Percentiles rank a stretch among this genome's conserved stretches.
phyloP scores from a whole-genome alignment of 2,113 vertebrate species.

The Microtus ochrogaster region DNA sequence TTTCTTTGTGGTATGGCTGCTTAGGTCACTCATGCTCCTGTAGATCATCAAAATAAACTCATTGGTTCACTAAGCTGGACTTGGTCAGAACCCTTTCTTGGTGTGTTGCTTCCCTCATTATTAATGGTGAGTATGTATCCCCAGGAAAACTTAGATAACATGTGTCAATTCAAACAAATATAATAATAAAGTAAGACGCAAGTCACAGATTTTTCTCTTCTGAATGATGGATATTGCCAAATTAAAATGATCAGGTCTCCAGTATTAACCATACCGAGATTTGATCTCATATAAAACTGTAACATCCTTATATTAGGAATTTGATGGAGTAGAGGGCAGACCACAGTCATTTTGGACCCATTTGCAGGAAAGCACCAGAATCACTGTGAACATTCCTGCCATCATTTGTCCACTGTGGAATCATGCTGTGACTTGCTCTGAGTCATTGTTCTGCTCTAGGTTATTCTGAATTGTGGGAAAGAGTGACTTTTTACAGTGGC shows the following conservation, averaged over 20 bases:
- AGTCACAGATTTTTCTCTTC: not conserved
- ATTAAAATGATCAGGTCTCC: not conserved
- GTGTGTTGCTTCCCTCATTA: not conserved
- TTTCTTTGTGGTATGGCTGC: not conserved
- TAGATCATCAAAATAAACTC: not conserved
- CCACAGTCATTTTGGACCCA: not conserved
- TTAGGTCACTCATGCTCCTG: not conserved
- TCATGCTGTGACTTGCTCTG: not conserved
- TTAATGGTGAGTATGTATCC: too few species aligned
- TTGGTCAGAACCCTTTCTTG: not conserved
- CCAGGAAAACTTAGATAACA: not conserved
- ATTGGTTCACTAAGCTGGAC: not conserved
- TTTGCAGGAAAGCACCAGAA: not conserved
- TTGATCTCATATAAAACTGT: not conserved
- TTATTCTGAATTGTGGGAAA: not conserved
- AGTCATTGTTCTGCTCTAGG: not conserved
- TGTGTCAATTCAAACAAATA: not conserved
- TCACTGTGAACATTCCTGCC: not conserved
- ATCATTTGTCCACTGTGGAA: not conserved
- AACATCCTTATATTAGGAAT: not conserved
- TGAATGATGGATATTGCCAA: not conserved
- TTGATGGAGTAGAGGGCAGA: not conserved
- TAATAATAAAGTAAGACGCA: fast-evolving
- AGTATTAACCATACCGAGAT: not conserved
- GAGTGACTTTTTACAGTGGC: not conserved